Conservation (phyloP, 2,888 invertebrate species). For the Zaprionus bogoriensis region DNA sequence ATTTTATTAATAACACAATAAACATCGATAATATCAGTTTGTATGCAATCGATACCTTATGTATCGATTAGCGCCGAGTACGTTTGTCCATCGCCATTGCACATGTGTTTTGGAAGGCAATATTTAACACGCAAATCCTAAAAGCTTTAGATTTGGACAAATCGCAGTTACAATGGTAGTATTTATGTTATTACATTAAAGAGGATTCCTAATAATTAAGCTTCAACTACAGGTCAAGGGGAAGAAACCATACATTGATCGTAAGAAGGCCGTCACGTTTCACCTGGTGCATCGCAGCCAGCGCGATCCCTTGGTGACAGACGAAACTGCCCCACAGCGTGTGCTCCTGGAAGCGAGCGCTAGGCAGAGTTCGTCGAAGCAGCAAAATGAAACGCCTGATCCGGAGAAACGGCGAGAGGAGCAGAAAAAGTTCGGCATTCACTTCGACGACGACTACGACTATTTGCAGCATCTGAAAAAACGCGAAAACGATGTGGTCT, state of each 20-base stretch:
- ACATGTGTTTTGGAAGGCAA: conserved; percentile 45
- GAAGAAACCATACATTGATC: conserved; percentile 89
- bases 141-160: not conserved
- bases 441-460: conserved; percentile 97
- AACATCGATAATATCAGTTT: not conserved
- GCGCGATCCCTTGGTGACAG: conserved; percentile 94
- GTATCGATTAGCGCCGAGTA: not conserved
- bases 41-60: not conserved
- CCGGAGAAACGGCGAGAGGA: conserved; percentile 86
- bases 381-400: conserved; percentile 70
- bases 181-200: not conserved
- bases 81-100: conserved; percentile 38
- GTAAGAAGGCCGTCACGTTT: conserved; percentile 95
- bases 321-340: conserved; percentile 93
- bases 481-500: conserved; percentile 79
- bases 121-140: not conserved
- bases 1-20: too few species aligned
- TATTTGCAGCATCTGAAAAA: conserved; percentile 93
- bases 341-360: conserved; percentile 87
- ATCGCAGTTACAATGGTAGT: conserved; percentile 29
- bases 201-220: not conserved
- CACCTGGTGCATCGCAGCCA: conserved; percentile 96
- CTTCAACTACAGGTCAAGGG: conserved; percentile 72
- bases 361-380: conserved; percentile 49
- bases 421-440: conserved; percentile 93